Percentiles rank a stretch among this genome's conserved stretches.
Conservation (phyloP, 2,888 invertebrate species). For the Andrena flavipes region DNA sequence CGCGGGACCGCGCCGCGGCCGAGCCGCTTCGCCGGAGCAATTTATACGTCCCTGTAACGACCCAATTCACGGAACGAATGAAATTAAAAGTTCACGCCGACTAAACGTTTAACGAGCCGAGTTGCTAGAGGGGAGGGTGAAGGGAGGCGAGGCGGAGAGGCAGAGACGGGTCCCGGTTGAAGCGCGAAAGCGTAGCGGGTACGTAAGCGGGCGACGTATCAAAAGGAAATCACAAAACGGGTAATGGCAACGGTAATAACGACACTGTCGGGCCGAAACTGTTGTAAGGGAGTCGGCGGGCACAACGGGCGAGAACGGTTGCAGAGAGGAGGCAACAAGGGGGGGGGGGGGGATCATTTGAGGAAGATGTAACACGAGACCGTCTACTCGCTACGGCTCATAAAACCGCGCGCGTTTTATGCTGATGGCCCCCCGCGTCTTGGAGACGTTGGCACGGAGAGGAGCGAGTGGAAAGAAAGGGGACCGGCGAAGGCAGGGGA, state of each 20-base stretch:
- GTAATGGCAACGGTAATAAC: conserved; percentile 21
- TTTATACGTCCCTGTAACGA: background rate
- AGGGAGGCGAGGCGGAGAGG: background rate
- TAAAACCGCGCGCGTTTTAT: conserved; percentile 83
- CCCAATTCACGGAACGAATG: background rate
- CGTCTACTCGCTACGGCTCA: conserved; percentile 81
- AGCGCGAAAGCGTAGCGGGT: background rate
- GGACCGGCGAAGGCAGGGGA: conserved; percentile 14
- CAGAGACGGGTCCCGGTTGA: background rate
- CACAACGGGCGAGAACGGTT: conserved; percentile 42
- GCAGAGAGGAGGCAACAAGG: conserved; percentile 33
- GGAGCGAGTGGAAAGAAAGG: conserved; percentile 44
- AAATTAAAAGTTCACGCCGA: conserved; percentile 1
- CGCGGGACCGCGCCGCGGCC: background rate
- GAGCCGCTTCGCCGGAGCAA: background rate
- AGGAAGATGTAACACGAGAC: conserved; percentile 81
- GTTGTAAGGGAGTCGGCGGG: conserved; percentile 44
- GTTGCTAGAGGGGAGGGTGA: background rate
- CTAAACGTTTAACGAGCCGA: conserved; percentile 1
- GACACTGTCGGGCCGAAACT: conserved; percentile 46
- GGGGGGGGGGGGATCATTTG: conserved; percentile 68
- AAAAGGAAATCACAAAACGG: conserved; percentile 18
- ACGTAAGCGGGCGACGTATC: conserved; percentile 6
- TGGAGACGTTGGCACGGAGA: conserved; percentile 76
- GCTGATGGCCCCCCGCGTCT: conserved; percentile 79